Percentiles rank a stretch among this genome's conserved stretches.
Evolutionary conservation across 2,113 vertebrate genomes (phyloP).

Genomic region (Hippoglossus stenolepis): DNA sequence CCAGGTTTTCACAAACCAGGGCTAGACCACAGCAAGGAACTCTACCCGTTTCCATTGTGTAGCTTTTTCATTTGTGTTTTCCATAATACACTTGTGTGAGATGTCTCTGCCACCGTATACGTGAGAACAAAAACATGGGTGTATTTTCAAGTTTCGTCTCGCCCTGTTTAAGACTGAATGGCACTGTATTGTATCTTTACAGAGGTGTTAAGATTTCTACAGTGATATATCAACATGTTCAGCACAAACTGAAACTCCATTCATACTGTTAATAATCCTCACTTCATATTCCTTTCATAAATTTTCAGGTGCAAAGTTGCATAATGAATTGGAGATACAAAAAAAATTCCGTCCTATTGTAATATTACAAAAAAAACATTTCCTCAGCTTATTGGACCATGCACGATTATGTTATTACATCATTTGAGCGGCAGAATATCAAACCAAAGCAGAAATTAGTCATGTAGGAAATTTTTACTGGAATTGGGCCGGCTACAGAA

Average conservation of each 20-base stretch:
- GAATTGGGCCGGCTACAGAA: neutral
- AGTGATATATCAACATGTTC: constrained; percentile 22
- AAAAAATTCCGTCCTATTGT: constrained; percentile 16
- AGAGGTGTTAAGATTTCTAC: constrained; percentile 6
- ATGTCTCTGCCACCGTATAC: too few relatives aligned
- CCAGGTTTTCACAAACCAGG: too few relatives aligned
- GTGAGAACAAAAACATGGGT: neutral
- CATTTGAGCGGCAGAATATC: constrained; percentile 4
- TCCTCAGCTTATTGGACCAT: neutral
- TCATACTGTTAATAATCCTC: constrained; percentile 37
- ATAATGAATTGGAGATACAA: constrained; percentile 27
- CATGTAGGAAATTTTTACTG: constrained; percentile 1
- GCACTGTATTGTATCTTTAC: neutral
- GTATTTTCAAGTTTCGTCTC: neutral
- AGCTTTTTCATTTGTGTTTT: too few relatives aligned
- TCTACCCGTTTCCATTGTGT: too few relatives aligned
- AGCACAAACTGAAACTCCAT: constrained; percentile 36
- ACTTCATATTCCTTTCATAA: constrained; percentile 8
- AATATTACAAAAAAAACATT: neutral
- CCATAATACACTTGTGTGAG: too few relatives aligned
- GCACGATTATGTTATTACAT: constrained; percentile 13
- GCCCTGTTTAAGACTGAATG: too few relatives aligned
- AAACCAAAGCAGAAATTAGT: constrained; percentile 22
- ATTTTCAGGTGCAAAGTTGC: constrained; percentile 15
- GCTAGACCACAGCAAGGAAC: too few relatives aligned